Evolutionary conservation across 2,797 vertebrate species (phyloP), one percentile per base, ranked within the genome.

Genomic region (Phrynocephalus forsythii): DNA sequence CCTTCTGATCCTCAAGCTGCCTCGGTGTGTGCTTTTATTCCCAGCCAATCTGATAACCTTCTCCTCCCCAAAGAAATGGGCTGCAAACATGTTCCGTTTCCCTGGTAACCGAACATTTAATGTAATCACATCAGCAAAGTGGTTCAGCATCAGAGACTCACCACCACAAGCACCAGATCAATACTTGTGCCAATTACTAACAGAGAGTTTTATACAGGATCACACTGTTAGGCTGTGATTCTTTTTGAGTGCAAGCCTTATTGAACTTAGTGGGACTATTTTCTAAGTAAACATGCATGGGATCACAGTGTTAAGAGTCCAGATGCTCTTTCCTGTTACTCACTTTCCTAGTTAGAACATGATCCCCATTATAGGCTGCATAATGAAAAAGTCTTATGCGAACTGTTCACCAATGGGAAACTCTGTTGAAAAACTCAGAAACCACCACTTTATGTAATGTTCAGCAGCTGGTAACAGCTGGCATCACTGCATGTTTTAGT

Each of bases 381-480:
- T 2, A 78, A 28, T 6, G 63, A 1, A 22, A 56, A 77, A 24
- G n/a, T 63, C 76, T 60, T 9, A 38, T 10, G n/a, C 3, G 33
- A 73, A 81, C 52, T 20, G 18, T n/a, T 78, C 38, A 10, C 63
- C 38, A 67, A 50, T 67, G 11, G 60, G 60, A 22, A 73, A n/a
- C 24, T 56, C 0, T 30, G 6, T 22, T 52, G 28, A 68, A 76
- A 63, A 73, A 38, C 44, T 77, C 38, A 8, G 18, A 60, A 44
- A 44, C 78, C 33, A 60, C 28, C 28, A 81, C 69, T 52, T 63
- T 86, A 33, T 73, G 24, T 26, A 68, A 38, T 87, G 73, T 69
- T 77, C 15, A 82, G 38, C 80, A 68, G n/a, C 80, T 87, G 48
- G 56, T 60, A 78, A 63, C 80, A 77, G 69, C 63, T 83, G 86